These are phyloP conservation scores for Tribolium madens DNA, from an alignment of 1,140 invertebrate species.

Conservation along the genomic window DNA sequence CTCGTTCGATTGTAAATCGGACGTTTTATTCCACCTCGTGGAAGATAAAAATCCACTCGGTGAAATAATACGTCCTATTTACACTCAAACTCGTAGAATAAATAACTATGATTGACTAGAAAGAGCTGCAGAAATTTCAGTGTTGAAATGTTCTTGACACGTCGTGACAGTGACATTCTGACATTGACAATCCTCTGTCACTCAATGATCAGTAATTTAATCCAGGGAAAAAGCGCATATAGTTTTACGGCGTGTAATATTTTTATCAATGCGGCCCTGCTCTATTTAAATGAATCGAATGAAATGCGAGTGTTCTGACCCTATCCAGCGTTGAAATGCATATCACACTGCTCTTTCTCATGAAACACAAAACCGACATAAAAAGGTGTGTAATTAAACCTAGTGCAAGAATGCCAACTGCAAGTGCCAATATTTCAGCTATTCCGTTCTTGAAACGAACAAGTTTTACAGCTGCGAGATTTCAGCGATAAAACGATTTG, in stretches of 20 bases:
- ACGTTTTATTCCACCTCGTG: too few relatives aligned
- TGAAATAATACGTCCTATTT: too few relatives aligned
- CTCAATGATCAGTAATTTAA: background rate
- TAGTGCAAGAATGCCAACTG: background rate
- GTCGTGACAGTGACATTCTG: background rate
- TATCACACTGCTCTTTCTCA: constrained; percentile 24
- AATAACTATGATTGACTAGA: background rate
- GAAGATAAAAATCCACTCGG: too few relatives aligned
- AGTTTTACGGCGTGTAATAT: background rate
- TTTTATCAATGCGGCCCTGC: background rate
- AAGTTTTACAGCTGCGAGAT: background rate
- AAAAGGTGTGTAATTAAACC: constrained; percentile 22
- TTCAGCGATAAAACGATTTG: constrained; percentile 2
- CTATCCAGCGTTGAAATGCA: constrained; percentile 17
- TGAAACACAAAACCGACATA: constrained; percentile 22
- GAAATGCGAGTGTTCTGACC: constrained; percentile 12
- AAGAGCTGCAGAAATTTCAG: background rate
- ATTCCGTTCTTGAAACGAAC: background rate
- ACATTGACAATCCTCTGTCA: background rate
- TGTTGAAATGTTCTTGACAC: background rate
- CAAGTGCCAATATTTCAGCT: background rate
- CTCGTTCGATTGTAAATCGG: too few relatives aligned
- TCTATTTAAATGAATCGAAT: background rate
- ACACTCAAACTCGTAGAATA: too few relatives aligned
- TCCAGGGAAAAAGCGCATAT: background rate